These are phyloP conservation scores for Urocitellus parryii DNA, from an alignment of 2,113 vertebrate genomes.

Conservation along the genomic window DNA sequence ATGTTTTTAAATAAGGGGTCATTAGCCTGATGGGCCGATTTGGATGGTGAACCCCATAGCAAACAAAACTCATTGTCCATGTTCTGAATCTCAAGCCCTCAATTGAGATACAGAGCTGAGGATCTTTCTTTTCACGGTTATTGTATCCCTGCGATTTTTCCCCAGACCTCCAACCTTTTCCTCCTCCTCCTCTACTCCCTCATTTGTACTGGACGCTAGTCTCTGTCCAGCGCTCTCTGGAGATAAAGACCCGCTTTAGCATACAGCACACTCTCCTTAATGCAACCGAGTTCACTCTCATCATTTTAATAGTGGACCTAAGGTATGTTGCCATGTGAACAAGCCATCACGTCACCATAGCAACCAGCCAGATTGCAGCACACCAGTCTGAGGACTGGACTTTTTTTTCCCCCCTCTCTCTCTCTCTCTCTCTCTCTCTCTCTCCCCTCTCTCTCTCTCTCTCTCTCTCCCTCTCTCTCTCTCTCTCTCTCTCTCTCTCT, in stretches of 20 bases:
- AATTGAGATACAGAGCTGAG: not conserved
- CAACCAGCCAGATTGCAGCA: slow-evolving; percentile 96
- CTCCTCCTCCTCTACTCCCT: slow-evolving; percentile 73
- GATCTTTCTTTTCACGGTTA: slow-evolving; percentile 41
- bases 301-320: slow-evolving; percentile 98
- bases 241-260: slow-evolving; percentile 69
- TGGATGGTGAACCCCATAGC: not conserved
- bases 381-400: slow-evolving; percentile 90
- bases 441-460: too few relatives aligned
- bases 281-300: slow-evolving; percentile 89
- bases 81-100: not conserved
- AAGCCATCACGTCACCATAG: slow-evolving; percentile 98
- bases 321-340: slow-evolving; percentile 99
- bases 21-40: not conserved
- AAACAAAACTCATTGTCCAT: slow-evolving; percentile 35
- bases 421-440: not conserved
- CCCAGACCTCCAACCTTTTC: slow-evolving; percentile 64
- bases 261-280: slow-evolving; percentile 75
- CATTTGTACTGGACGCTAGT: slow-evolving; percentile 53
- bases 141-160: slow-evolving; percentile 28
- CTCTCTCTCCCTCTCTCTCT: not conserved
- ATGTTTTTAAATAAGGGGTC: slow-evolving; percentile 26
- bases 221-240: slow-evolving; percentile 72
- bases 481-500: not conserved
- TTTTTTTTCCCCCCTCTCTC: slow-evolving; percentile 57